These are phyloP conservation scores for Corynorhinus townsendii DNA, from an alignment of 2,113 vertebrate species.

Conservation along the genomic window DNA sequence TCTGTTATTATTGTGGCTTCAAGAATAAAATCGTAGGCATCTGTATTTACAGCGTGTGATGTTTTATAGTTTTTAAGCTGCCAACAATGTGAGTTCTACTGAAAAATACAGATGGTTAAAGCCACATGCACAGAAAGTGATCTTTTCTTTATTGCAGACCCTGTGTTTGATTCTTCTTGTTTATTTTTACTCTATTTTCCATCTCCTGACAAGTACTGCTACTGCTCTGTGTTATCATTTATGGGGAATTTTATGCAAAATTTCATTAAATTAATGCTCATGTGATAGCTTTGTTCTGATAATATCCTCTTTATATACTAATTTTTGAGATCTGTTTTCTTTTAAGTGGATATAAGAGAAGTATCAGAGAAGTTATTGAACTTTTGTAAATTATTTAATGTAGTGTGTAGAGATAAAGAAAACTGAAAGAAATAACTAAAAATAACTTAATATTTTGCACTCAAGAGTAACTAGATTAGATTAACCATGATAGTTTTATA, in stretches of 20 bases:
- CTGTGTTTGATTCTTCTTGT: neutral
- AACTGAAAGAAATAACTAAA: neutral
- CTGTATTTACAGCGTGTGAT: conserved; percentile 54
- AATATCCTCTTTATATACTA: neutral
- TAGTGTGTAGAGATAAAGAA: neutral
- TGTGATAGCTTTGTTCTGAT: neutral
- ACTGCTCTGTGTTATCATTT: neutral
- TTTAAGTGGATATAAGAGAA: neutral
- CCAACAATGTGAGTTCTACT: conserved; percentile 13
- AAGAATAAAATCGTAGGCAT: conserved; percentile 38
- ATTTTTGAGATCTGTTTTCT: neutral
- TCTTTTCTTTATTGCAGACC: neutral
- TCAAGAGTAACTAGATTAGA: neutral
- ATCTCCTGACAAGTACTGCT: neutral
- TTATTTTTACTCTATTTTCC: neutral
- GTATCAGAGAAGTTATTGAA: neutral
- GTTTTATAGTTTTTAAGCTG: conserved; percentile 34
- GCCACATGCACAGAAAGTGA: neutral
- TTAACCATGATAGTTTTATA: neutral
- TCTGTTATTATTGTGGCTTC: conserved; percentile 42
- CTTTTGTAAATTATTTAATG: neutral
- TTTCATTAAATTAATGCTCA: neutral
- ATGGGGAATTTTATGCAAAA: neutral
- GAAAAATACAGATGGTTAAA: conserved; percentile 42
- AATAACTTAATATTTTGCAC: neutral